Percentiles rank a stretch among this genome's conserved stretches.
phyloP scores from a whole-genome alignment of 2,797 vertebrate species.

The Phalanger gymnotis region DNA sequence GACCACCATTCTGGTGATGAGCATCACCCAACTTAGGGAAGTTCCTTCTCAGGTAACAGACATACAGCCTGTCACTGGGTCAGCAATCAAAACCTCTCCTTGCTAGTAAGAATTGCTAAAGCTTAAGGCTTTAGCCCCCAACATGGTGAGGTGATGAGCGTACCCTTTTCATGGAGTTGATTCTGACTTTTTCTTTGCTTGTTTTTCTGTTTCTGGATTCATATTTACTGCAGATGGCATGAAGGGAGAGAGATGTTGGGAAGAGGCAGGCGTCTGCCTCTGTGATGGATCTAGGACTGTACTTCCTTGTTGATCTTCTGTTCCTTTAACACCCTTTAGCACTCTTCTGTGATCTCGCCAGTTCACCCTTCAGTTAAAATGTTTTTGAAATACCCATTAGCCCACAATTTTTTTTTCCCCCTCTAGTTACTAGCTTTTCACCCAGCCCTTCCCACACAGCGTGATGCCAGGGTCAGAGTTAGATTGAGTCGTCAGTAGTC shows the following conservation, averaged over 20 bases:
- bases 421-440: constrained; percentile 26
- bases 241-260: constrained; percentile 45
- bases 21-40: neutral
- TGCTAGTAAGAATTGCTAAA: neutral
- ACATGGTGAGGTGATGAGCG: neutral
- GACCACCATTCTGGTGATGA: neutral
- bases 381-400: constrained; percentile 40
- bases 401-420: constrained; percentile 45
- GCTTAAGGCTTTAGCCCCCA: neutral
- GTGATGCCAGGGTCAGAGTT: constrained; percentile 16
- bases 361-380: constrained; percentile 50
- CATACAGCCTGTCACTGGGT: neutral
- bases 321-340: constrained; percentile 41
- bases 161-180: neutral
- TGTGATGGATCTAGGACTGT: neutral
- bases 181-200: neutral
- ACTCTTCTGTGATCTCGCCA: constrained; percentile 36
- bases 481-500: constrained; percentile 52
- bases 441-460: constrained; percentile 41
- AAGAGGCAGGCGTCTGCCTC: neutral
- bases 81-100: neutral
- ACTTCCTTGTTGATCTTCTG: constrained; percentile 31
- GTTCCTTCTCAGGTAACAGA: neutral
- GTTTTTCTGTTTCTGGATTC: constrained; percentile 21
- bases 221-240: constrained; percentile 28